Evolutionary conservation across 2,113 vertebrate genomes (phyloP).

Genomic region (Mungos mungo): DNA sequence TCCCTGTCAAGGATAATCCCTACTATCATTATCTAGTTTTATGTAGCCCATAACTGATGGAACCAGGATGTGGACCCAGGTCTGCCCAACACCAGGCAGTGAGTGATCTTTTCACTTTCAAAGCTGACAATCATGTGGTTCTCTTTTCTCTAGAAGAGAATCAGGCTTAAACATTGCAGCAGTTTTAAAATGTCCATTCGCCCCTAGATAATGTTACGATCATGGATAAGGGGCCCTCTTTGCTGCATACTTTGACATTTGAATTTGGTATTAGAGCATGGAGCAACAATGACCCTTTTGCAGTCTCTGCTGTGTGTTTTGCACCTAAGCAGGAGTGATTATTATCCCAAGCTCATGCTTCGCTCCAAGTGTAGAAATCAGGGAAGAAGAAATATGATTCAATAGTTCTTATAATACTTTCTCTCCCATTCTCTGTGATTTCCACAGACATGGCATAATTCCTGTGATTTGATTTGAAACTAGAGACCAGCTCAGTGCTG

Average conservation of each 20-base stretch:
- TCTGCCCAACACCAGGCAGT: not conserved
- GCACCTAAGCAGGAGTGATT: slow-evolving; percentile 11
- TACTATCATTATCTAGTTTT: not conserved
- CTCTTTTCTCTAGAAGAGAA: not conserved
- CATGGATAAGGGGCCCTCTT: not conserved
- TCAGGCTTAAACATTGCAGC: not conserved
- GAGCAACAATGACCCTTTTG: not conserved
- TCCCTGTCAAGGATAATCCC: not conserved
- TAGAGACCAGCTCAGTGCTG: slow-evolving; percentile 62
- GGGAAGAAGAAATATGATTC: slow-evolving; percentile 53
- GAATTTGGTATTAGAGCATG: not conserved
- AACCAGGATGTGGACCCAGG: not conserved
- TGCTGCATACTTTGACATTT: not conserved
- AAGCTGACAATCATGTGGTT: not conserved
- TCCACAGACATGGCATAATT: slow-evolving; percentile 72
- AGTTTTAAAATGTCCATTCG: not conserved
- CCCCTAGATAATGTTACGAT: not conserved
- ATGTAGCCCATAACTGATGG: not conserved
- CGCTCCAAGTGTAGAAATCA: slow-evolving; percentile 44
- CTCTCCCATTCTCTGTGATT: slow-evolving; percentile 57
- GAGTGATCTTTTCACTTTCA: not conserved
- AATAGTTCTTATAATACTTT: slow-evolving; percentile 38
- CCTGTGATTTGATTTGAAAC: slow-evolving; percentile 76
- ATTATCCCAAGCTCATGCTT: not conserved
- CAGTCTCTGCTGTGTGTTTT: not conserved